phyloP scores from a whole-genome alignment of 2,888 invertebrate species.

The Opisthograptis luteolata region DNA sequence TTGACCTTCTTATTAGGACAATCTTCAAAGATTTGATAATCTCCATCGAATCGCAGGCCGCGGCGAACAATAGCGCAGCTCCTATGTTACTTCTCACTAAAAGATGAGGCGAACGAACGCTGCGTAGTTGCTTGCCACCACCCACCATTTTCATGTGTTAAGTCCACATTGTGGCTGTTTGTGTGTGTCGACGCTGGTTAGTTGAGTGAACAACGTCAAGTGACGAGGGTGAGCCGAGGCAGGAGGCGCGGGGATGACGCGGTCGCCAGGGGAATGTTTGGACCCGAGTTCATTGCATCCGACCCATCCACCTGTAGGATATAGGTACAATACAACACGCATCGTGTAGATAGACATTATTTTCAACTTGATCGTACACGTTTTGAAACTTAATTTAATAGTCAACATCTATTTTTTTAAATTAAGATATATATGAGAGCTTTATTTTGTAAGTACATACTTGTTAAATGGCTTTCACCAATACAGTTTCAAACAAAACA shows the following conservation, averaged over 20 bases:
- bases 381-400: slow-evolving; percentile 4
- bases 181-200: slow-evolving; percentile 48
- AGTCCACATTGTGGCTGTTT: slow-evolving; percentile 43
- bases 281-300: slow-evolving; percentile 68
- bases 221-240: slow-evolving; percentile 53
- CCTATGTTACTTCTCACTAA: slow-evolving; percentile 54
- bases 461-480: too few species aligned
- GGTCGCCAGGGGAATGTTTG: slow-evolving; percentile 57
- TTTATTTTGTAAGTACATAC: too few species aligned
- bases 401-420: too few species aligned
- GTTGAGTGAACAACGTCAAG: slow-evolving; percentile 58
- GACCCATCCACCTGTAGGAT: slow-evolving; percentile 58
- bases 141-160: slow-evolving; percentile 53
- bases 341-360: neutral
- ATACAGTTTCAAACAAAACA: neutral
- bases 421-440: too few species aligned
- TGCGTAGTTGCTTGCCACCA: slow-evolving; percentile 60
- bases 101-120: slow-evolving; percentile 64
- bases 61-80: slow-evolving; percentile 47
- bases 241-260: slow-evolving; percentile 41
- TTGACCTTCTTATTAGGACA: slow-evolving; percentile 23
- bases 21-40: slow-evolving; percentile 38
- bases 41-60: slow-evolving; percentile 39
- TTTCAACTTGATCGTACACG: slow-evolving; percentile 9
- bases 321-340: slow-evolving; percentile 5